Base-by-base conservation (phyloP, 2,888 invertebrate genomes). In the Lysandra bellargus region DNA sequence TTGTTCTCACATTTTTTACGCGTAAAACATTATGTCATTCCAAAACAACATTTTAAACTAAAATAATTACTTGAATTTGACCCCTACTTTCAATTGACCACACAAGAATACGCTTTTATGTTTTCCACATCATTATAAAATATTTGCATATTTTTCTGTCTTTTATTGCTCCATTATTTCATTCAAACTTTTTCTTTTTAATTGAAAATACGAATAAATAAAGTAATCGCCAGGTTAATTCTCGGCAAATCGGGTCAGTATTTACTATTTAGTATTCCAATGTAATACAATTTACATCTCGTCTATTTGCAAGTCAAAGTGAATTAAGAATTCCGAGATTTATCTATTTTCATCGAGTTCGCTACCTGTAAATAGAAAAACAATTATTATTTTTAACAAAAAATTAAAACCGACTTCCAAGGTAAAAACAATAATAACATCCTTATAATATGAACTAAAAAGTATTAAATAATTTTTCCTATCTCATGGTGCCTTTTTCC, bases 221-320 rank as follows among this genome's bases (percentile, higher is more conserved):
- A 57, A 17, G 57, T 57, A 57, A 57, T 61, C 33, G 14, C 1
- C 33, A 14, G 33, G 69, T 33, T 69, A 33, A 69, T 69, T 33
- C 33, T 33, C 33, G 4, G 1, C 4, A 69, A 69, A 69, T 37
- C 69, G 37, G 33, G 33, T 37, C 69, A 14, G 33, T 69, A 69
- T 69, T 69, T 37, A 69, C 33, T 33, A 69, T 69, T 69, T 37
- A 69, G 69, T 33, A 69, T 69, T 69, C 69, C 69, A 69, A 69
- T 69, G 69, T 69, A 69, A 69, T 60, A 37, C 77, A 77, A 77
- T 77, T 60, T 30, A 77, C 30, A 57, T 17, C 30, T 17, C 17
- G 17, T 30, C 57, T 77, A 60, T 77, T 77, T 33, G 57, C 77
- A 77, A 53, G 77, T 60, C 30, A 17, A 57, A 76, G 60, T 60